Evolutionary conservation across 2,797 vertebrate genomes (phyloP).

Genomic region (Enteromius fasciolatus): DNA sequence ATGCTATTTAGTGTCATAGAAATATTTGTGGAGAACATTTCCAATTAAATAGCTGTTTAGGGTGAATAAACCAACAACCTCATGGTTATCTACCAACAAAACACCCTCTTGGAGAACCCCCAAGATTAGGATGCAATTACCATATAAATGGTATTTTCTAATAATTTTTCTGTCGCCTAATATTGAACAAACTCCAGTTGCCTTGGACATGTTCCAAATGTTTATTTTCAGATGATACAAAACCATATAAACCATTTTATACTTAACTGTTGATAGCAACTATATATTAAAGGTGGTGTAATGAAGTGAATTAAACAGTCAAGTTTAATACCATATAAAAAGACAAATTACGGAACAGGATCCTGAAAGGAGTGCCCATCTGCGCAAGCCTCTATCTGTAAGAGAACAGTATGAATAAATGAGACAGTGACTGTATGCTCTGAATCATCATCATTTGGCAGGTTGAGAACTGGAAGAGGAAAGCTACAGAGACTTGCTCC

Average conservation of each 20-base stretch:
- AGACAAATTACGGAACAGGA: background rate
- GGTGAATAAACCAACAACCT: background rate
- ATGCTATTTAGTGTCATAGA: conserved; percentile 16
- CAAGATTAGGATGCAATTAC: conserved; percentile 15
- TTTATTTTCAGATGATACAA: conserved; percentile 28
- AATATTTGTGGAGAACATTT: background rate
- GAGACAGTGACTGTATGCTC: conserved; percentile 30
- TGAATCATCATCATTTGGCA: conserved; percentile 61
- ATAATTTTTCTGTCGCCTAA: background rate
- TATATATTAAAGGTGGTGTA: background rate
- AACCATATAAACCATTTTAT: background rate
- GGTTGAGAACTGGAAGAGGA: conserved; percentile 85
- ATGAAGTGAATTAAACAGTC: background rate
- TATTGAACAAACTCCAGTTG: background rate
- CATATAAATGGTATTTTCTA: conserved; percentile 8
- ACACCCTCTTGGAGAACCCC: background rate
- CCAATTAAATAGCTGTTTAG: background rate
- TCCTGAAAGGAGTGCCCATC: conserved; percentile 9
- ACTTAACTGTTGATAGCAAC: background rate
- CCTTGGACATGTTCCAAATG: conserved; percentile 19
- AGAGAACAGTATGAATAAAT: conserved; percentile 12
- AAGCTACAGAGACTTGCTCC: conserved; percentile 85
- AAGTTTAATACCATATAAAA: background rate
- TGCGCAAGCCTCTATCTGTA: conserved; percentile 22
- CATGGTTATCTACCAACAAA: conserved; percentile 18